phyloP scores from a whole-genome alignment of 2,888 invertebrate genomes.

The Andrena chrysosceles region DNA sequence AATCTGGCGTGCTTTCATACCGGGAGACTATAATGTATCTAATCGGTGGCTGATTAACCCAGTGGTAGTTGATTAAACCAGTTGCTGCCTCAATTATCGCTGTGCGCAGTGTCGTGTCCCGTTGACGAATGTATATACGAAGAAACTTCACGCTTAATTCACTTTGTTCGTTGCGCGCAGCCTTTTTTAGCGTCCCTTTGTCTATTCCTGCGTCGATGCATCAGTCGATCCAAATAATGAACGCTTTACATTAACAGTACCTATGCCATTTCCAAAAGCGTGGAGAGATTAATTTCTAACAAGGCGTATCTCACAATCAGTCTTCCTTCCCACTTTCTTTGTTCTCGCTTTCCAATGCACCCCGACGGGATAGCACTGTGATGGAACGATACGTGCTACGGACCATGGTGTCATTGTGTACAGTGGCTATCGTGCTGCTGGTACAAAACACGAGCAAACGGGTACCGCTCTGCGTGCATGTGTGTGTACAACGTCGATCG shows the following conservation, averaged over 20 bases:
- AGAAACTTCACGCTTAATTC: not conserved
- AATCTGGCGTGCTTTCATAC: not conserved
- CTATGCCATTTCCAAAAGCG: too few species aligned
- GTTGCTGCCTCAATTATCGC: not conserved
- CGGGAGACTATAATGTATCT: not conserved
- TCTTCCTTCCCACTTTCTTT: not conserved
- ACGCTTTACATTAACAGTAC: too few species aligned
- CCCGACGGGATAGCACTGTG: not conserved
- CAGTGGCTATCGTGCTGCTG: not conserved
- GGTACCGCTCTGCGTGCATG: not conserved
- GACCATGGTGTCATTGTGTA: not conserved
- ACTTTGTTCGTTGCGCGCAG: too few species aligned
- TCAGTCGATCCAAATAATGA: too few species aligned
- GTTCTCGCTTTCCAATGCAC: not conserved
- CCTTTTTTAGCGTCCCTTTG: too few species aligned
- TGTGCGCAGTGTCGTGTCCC: not conserved
- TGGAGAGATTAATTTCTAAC: too few species aligned
- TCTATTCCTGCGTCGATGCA: too few species aligned
- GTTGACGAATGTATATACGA: not conserved
- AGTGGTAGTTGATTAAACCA: not conserved
- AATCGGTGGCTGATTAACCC: not conserved
- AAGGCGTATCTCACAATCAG: not conserved
- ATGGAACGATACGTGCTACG: constrained; percentile 3
- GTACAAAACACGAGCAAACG: not conserved
- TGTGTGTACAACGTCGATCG: constrained; percentile 3